phyloP scores from a whole-genome alignment of 2,888 invertebrate species.

The Drosophila ochracea region DNA sequence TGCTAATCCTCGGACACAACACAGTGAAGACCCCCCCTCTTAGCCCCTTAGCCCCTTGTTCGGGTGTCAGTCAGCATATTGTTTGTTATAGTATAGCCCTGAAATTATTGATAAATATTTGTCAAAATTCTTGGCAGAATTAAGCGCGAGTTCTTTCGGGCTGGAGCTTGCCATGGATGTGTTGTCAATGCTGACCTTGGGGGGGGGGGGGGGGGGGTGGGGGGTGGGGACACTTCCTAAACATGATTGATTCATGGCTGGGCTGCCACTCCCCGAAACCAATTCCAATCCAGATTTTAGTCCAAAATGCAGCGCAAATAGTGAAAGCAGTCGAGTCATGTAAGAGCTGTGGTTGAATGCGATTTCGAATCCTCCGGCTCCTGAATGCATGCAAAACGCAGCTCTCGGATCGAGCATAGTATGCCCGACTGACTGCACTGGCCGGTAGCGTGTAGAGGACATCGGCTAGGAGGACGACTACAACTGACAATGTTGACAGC shows the following conservation, averaged over 20 bases:
- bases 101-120: slow-evolving; percentile 78
- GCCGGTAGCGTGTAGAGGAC: slow-evolving; percentile 15
- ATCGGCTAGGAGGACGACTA: slow-evolving; percentile 43
- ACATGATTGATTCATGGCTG: slow-evolving; percentile 75
- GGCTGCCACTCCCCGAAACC: slow-evolving; percentile 28
- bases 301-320: slow-evolving; percentile 51
- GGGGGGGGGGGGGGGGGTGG: too few relatives aligned
- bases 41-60: slow-evolving; percentile 4
- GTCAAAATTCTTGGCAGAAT: slow-evolving; percentile 63
- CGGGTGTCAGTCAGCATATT: slow-evolving; percentile 63
- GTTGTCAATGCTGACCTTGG: slow-evolving; percentile 27
- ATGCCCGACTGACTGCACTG: slow-evolving; percentile 13
- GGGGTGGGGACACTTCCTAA: slow-evolving; percentile 35
- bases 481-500: slow-evolving; percentile 79
- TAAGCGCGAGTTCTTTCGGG: slow-evolving; percentile 49
- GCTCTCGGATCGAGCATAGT: slow-evolving; percentile 49
- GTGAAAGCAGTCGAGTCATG: slow-evolving; percentile 51
- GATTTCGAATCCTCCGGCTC: slow-evolving; percentile 27
- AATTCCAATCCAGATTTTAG: slow-evolving; percentile 19
- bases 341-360: slow-evolving; percentile 32
- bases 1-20: slow-evolving; percentile 62
- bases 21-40: slow-evolving; percentile 3
- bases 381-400: slow-evolving; percentile 44
- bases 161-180: neutral
- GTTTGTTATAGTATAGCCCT: slow-evolving; percentile 51